Base-by-base conservation (phyloP, 2,113 vertebrate genomes). In the Camelus bactrianus region DNA sequence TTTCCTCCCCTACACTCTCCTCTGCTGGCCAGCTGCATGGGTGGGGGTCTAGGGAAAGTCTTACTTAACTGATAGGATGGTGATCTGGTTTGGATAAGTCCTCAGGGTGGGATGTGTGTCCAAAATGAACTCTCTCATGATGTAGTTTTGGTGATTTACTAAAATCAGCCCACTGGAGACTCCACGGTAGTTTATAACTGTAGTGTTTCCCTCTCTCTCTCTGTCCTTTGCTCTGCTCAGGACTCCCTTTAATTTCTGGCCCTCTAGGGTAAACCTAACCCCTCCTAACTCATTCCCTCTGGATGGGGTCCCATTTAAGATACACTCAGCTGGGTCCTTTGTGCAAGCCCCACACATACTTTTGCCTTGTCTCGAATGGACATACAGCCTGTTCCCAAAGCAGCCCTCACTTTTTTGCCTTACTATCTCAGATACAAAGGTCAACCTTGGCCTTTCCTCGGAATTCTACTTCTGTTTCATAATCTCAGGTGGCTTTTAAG, bases 391-490 rank as follows among this genome's bases (percentile, higher is more conserved):
- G 8, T 11, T 22, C 13, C 67, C 65, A 84, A 90, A 91, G 76
- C 28, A 73, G 20, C 76, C 2, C 30, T 80, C n/a, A 17, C 10
- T 38, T 48, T 48, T 54, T 4, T 54, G 60, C 24, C 84, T 72
- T 65, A 30, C 0, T 77, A 11, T 88, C 32, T 72, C 65, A 72
- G 17, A 67, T 19, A 67, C 20, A 62, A 69, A 9, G 73, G 30
- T 20, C 35, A 89, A 20, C 16, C 54, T 60, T 42, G 5, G 52
- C 12, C 35, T 56, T 69, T 72, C 54, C n/a, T 56, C 26, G 42
- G 56, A 70, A 72, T 85, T 92, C 89, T 87, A 83, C 24, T 26
- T 91, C 26, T 65, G 48, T 70, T 93, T 92, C 58, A 38, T 88
- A 87, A 67, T 38, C 13, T 58, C 52, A 50, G 17, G 80, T 24